Evolutionary conservation across 2,113 vertebrate genomes (phyloP).

Genomic region (Eclectus roratus): DNA sequence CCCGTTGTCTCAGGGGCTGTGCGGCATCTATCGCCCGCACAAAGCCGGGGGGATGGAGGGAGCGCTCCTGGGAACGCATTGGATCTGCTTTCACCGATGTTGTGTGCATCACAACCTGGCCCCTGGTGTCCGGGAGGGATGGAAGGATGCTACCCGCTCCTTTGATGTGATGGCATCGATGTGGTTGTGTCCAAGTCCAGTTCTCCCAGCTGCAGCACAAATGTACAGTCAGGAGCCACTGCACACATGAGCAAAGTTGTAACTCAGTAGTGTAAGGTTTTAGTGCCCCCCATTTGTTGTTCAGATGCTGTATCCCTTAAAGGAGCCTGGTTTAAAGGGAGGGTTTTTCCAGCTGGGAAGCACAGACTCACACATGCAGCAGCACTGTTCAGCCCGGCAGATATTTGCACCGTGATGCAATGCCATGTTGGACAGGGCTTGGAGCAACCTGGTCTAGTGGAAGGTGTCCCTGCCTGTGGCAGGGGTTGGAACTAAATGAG

Average conservation of each 20-base stretch:
- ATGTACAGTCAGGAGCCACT: neutral
- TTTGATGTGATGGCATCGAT: rapidly evolving
- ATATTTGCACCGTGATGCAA: rapidly evolving
- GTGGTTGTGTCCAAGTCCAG: neutral
- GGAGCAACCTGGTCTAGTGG: neutral
- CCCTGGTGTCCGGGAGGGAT: rapidly evolving
- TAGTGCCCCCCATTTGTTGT: neutral
- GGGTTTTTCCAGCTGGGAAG: neutral
- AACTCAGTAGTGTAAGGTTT: neutral
- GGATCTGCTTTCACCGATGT: rapidly evolving
- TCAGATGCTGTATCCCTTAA: neutral
- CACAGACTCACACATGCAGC: rapidly evolving
- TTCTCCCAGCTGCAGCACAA: rapidly evolving
- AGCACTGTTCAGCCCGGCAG: rapidly evolving
- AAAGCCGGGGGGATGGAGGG: neutral
- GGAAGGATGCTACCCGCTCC: neutral
- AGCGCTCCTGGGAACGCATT: neutral
- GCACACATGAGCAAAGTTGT: rapidly evolving
- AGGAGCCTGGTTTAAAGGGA: neutral
- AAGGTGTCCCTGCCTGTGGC: no score
- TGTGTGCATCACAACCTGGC: neutral
- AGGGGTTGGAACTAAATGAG: neutral
- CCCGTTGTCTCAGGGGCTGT: neutral
- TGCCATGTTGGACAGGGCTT: neutral
- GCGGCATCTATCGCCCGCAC: neutral